phyloP scores from a whole-genome alignment of 2,797 vertebrate genomes.

The Clarias platycephalus region DNA sequence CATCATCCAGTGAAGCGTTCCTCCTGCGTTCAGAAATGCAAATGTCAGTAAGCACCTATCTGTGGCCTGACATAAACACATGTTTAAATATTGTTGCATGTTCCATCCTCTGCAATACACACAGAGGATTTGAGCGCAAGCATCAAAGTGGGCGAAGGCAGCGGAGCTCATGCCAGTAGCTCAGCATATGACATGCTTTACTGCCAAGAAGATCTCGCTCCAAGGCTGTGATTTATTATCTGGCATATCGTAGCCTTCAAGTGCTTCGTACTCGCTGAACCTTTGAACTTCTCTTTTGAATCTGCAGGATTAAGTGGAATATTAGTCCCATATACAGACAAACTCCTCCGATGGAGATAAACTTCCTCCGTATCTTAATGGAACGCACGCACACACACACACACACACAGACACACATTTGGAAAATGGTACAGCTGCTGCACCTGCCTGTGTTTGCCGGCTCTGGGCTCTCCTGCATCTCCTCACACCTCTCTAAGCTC shows the following conservation, averaged over 20 bases:
- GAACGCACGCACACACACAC: conserved; percentile 36
- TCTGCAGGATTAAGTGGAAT: conserved; percentile 51
- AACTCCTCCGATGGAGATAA: conserved; percentile 50
- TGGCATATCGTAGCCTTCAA: conserved; percentile 40
- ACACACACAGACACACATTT: conserved; percentile 8
- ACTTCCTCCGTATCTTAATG: conserved; percentile 48
- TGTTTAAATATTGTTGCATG: background rate
- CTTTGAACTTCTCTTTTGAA: conserved; percentile 49
- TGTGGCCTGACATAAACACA: background rate
- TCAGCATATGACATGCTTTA: conserved; percentile 40
- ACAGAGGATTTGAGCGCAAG: conserved; percentile 22
- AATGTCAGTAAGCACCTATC: conserved; percentile 18
- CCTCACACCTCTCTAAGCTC: conserved; percentile 62
- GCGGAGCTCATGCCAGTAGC: conserved; percentile 37
- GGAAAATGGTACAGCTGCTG: conserved; percentile 54
- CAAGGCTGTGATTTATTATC: conserved; percentile 46
- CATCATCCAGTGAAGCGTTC: background rate
- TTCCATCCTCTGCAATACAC: background rate
- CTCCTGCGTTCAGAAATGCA: conserved; percentile 12
- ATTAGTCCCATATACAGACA: conserved; percentile 47
- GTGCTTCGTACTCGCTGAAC: conserved; percentile 42
- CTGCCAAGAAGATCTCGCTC: conserved; percentile 24
- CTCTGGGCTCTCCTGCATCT: conserved; percentile 54
- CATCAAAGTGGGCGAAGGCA: conserved; percentile 43
- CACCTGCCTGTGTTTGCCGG: conserved; percentile 53